Conservation (phyloP, 2,888 invertebrate species). For the Charanyca ferruginea region DNA sequence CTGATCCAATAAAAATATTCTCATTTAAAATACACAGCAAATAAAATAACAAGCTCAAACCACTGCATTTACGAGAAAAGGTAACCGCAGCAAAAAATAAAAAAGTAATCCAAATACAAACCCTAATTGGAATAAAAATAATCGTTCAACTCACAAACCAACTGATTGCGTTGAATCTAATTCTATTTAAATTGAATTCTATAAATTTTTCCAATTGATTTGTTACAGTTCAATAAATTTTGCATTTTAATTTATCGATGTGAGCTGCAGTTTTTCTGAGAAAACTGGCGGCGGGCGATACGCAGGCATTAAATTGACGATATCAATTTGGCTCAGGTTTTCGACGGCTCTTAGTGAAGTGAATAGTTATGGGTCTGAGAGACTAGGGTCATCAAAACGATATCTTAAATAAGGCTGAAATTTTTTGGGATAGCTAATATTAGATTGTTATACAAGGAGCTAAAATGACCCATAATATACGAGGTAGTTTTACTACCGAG, state of each 20-base stretch:
- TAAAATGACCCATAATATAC: too few relatives aligned
- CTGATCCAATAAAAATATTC: too few relatives aligned
- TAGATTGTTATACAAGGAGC: too few relatives aligned
- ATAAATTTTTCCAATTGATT: constrained; percentile 24
- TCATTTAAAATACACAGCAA: not conserved
- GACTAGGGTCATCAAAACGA: not conserved
- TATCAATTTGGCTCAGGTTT: constrained; percentile 59
- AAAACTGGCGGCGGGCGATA: constrained; percentile 23
- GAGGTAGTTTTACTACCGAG: too few relatives aligned
- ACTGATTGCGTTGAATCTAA: constrained; percentile 47
- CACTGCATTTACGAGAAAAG: not conserved
- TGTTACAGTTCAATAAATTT: constrained; percentile 49
- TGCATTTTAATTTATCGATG: constrained; percentile 24
- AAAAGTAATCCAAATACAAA: not conserved
- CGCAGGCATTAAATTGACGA: constrained; percentile 48
- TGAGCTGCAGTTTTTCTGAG: constrained; percentile 48
- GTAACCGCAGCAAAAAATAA: not conserved
- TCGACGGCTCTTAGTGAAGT: constrained; percentile 45
- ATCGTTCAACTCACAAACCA: not conserved
- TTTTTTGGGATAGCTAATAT: too few relatives aligned
- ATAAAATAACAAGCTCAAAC: not conserved
- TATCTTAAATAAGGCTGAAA: too few relatives aligned
- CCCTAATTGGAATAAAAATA: constrained; percentile 14
- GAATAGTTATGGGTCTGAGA: constrained; percentile 28
- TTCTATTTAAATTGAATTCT: constrained; percentile 10